Evolutionary conservation across 2,113 vertebrate genomes (phyloP), one percentile per base, ranked within the genome.

Genomic region (Ancistrus triradiatus): DNA sequence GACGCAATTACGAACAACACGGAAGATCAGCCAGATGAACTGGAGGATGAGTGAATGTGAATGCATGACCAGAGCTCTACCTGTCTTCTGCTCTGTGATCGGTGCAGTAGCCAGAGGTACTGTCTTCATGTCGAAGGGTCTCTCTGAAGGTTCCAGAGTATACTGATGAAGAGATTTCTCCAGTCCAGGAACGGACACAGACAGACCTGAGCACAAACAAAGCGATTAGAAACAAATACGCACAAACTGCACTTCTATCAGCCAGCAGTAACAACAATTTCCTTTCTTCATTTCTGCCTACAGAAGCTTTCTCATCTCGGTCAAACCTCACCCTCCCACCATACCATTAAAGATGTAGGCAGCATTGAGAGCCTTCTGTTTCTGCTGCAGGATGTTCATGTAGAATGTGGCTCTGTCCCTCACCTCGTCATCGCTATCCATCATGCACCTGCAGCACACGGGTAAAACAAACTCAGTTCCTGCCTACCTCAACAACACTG

Each of bases 361-460:
- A 2, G 96, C 94, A 2, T 98, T 99, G 52, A 99, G 86, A 0
- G 92, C 87, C 72, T 95, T 89, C 83, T 98, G 95, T 64, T 92
- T 94, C 85, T 98, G 95, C 77, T 95, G 93, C 4, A 99, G 85
- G 0, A 99, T 93, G 0, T 95, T 96, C 85, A 97, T 79, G 77
- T 98, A 99, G 87, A 99, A 98, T 0, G 95, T 99, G 0, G 95
- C 95, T 84, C 95, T 88, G 86, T 99, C 96, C 1, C 95, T 88
- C 22, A 99, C 95, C 52, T 99, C 95, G 0, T 98, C 96, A 9
- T 98, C 96, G 0, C 89, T 95, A 82, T 99, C 95, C 94, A 98
- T 97, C 95, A 99, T 98, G 70, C 96, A 99, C 85, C 96, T 98
- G 71, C 11, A 63, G 1, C 70, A 25, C 14, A 43, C n/a, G 40